Evolutionary conservation across 1,140 invertebrate species (phyloP), one percentile per base, ranked within the genome.

Genomic region (Atta cephalotes): DNA sequence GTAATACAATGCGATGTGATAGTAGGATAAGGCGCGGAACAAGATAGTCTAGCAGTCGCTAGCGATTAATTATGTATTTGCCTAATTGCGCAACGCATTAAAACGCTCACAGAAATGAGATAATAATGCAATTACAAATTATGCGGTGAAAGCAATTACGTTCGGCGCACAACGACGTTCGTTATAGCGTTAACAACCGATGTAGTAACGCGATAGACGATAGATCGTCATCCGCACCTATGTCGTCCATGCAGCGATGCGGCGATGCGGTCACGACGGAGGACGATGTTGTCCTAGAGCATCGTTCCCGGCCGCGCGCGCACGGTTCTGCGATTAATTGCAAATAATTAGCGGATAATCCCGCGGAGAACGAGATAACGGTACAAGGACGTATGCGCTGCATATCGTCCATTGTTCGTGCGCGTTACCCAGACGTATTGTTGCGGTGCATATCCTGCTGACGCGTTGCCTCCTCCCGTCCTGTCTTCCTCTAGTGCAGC

Each of bases 311-410:
- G 76, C 58, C 81, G 71, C 56, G 35, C 65, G 65, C 77, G 70
- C 70, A 85, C 82, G 87, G 87, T 78, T 79, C 68, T 76, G 78
- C 91, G 88, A 94, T 94, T 95, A 94, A 95, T 94, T 94, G 87
- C 90, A 92, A 93, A 93, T 94, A 94, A 95, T 95, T 94, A 94
- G 91, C 89, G 87, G 87, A 88, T 91, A 90, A 92, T 91, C 89
- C 81, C 88, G 87, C 82, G 88, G 79, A 76, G 74, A 89, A 87
- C 85, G 77, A 51, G 74, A 88, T 92, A 93, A 92, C 92, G 92
- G 92, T 92, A 82, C 71, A 90, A 88, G 90, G 77, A 79, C 86
- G 70, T 45, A 51, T 28, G 87, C 79, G 56, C 53, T 63, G 39
- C 71, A 62, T 60, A 81, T 80, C 87, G 31, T 58, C 78, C 86